Percentiles rank a stretch among this genome's conserved stretches.
These are phyloP conservation scores for Drosophila arawakana DNA, from an alignment of 1,140 invertebrate species.

Conservation along the genomic window DNA sequence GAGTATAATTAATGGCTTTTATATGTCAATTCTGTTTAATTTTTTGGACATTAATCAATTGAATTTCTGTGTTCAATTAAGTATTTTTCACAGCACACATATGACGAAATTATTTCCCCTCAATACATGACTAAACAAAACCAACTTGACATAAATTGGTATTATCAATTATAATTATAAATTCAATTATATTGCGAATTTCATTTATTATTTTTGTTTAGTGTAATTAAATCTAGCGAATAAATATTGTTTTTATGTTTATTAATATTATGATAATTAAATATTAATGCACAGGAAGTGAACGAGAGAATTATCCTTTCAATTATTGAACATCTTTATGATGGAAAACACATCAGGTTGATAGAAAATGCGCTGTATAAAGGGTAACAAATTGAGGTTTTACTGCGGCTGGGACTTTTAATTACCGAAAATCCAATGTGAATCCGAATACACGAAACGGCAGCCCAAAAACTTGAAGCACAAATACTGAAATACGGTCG, in stretches of 20 bases:
- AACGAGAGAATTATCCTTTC: background rate
- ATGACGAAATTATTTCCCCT: background rate
- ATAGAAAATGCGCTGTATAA: background rate
- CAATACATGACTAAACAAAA: background rate
- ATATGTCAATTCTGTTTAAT: conserved; percentile 18
- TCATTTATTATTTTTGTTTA: conserved; percentile 1
- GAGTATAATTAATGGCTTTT: conserved; percentile 16
- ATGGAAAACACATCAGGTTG: background rate
- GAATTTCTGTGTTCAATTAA: conserved; percentile 8
- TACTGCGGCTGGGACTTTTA: conserved; percentile 1
- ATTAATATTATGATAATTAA: conserved; percentile 1
- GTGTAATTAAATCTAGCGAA: background rate
- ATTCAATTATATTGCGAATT: background rate
- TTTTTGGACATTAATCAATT: conserved; percentile 29
- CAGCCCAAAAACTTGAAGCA: conserved; percentile 10
- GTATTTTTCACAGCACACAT: background rate
- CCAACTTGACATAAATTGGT: background rate
- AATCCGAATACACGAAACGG: conserved; percentile 8
- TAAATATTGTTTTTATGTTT: conserved; percentile 1
- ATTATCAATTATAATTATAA: conserved; percentile 10
- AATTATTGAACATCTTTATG: background rate
- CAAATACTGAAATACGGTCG: conserved; percentile 21
- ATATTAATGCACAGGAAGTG: background rate
- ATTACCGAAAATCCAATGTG: conserved; percentile 13
- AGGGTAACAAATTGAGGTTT: conserved; percentile 1